Percentiles rank a stretch among this genome's conserved stretches.
phyloP scores from a whole-genome alignment of 2,113 vertebrate genomes.

The Tetraodon nigroviridis region DNA sequence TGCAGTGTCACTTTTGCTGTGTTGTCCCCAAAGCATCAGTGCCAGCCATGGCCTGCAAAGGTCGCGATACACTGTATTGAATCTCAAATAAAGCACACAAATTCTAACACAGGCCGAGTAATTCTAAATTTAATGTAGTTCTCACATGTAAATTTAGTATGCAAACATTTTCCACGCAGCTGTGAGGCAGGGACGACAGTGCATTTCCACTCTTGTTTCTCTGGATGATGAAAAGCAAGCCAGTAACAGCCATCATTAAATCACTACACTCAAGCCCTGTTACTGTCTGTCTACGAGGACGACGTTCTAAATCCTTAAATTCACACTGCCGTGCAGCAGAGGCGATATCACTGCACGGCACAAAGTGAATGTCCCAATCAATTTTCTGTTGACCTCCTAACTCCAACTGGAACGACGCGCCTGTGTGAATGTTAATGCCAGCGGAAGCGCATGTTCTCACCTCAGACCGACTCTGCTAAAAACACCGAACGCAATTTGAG shows the following conservation, averaged over 20 bases:
- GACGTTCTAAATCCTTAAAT: slow-evolving; percentile 29
- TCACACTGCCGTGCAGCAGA: slow-evolving; percentile 5
- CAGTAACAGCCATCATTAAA: slow-evolving; percentile 12
- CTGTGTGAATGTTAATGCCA: too few relatives aligned
- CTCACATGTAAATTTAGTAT: too few relatives aligned
- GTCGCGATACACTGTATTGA: not conserved
- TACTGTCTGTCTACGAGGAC: slow-evolving; percentile 19
- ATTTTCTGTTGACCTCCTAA: slow-evolving; percentile 30
- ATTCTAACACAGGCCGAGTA: not conserved
- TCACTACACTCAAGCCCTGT: slow-evolving; percentile 6
- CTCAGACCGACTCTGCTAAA: slow-evolving; percentile 13
- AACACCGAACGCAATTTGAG: not conserved
- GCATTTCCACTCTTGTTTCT: slow-evolving; percentile 19
- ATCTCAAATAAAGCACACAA: slow-evolving; percentile 7
- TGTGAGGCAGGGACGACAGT: not conserved
- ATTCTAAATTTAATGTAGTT: slow-evolving; percentile 21
- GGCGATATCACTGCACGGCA: slow-evolving; percentile 7
- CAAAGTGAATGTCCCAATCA: slow-evolving; percentile 25
- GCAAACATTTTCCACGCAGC: slow-evolving; percentile 4
- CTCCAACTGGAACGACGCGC: slow-evolving; percentile 3
- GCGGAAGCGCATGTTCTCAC: slow-evolving; percentile 1
- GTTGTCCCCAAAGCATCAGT: too few relatives aligned
- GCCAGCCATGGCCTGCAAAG: too few relatives aligned
- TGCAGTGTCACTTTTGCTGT: not conserved
- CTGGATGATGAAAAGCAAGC: not conserved